Evolutionary conservation across 2,888 invertebrate genomes (phyloP), one percentile per base, ranked within the genome.

Genomic region (Phanerotoma sp.): DNA sequence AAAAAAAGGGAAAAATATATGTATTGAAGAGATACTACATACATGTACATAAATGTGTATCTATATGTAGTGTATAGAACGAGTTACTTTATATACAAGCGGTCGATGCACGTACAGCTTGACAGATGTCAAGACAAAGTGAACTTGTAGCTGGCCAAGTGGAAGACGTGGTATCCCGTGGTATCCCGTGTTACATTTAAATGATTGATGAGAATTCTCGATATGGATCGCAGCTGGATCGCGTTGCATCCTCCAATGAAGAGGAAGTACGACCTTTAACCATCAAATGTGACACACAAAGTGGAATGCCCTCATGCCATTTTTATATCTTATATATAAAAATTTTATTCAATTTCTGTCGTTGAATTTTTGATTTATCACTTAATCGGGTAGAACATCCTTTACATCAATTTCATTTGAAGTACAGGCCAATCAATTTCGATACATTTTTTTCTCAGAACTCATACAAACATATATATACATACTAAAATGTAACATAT

Each of bases 201-300:
- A 72, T 75, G 75, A 75, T 75, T 75, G 74, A 75, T 75, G 75
- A 73, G 67, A 66, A 68, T 67, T 66, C 67, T 64, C 67, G 67
- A 73, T 71, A 74, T 69, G 68, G 67, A 69, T 73, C 74, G 62
- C 74, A 73, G 71, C 72, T 71, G 74, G 73, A 67, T 58, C 57
- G 54, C 55, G 60, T 38, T 54, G 61, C 61, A 62, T 59, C 60
- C 64, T 65, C 64, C 61, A 57, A 53, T 55, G 62, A 49, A 61
- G 56, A 53, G 57, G 66, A 60, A 56, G 44, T 54, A 62, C 62
- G 60, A 62, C 63, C 58, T 20, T 25, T 48, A 41, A 51, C 46
- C 54, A 37, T 45, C 45, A 22, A 51, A 51, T 53, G 37, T 37
- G 49, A 59, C 51, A 25, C 9, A 25, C 7, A 25, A 25, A 25